Percentiles rank a stretch among this genome's conserved stretches.
Conservation (phyloP, 2,797 vertebrate genomes). For the Notolabrus celidotus region DNA sequence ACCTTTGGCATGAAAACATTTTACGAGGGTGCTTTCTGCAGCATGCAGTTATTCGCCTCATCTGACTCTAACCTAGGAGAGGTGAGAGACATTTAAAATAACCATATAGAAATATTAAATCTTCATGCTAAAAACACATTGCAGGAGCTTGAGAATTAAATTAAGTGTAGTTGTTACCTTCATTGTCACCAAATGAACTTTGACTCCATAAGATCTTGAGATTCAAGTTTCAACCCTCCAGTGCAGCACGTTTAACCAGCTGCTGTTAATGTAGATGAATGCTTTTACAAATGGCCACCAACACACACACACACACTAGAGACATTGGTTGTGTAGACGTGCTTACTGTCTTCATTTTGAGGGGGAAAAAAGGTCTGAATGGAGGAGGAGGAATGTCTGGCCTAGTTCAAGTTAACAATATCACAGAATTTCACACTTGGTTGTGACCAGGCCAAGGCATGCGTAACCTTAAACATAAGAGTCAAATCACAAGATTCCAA, state of each 20-base stretch:
- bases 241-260: not conserved
- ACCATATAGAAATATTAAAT: too few relatives aligned
- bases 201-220: not conserved
- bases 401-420: slow-evolving; percentile 73
- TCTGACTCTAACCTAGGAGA: too few relatives aligned
- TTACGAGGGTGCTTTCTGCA: too few relatives aligned
- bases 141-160: too few relatives aligned
- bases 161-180: too few relatives aligned
- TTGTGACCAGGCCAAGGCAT: slow-evolving; percentile 58
- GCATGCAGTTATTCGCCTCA: too few relatives aligned
- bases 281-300: not conserved
- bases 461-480: slow-evolving; percentile 65
- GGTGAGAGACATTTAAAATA: too few relatives aligned
- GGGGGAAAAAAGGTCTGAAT: slow-evolving; percentile 6
- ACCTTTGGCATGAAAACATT: too few relatives aligned
- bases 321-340: slow-evolving; percentile 1
- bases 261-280: slow-evolving; percentile 2
- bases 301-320: not conserved
- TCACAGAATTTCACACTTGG: slow-evolving; percentile 69
- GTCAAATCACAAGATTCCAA: slow-evolving; percentile 65
- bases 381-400: slow-evolving; percentile 54
- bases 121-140: too few relatives aligned
- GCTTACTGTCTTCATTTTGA: slow-evolving; percentile 7
- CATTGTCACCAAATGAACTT: not conserved
- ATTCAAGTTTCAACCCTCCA: not conserved